Conservation (phyloP, 2,797 vertebrate species). For the Tokudaia tokunoshimensis region DNA sequence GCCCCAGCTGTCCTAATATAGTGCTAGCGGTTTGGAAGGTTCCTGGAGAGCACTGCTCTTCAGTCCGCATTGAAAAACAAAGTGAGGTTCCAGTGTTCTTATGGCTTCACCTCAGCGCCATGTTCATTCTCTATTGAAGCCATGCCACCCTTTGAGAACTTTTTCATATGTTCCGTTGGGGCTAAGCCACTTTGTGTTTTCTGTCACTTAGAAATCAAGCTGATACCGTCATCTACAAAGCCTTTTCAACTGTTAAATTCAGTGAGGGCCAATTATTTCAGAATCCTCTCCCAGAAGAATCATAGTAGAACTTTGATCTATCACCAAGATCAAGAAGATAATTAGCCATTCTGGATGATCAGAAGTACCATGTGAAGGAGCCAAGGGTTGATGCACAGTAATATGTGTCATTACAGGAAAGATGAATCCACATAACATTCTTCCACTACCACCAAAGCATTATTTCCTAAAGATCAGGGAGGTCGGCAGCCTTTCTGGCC, state of each 20-base stretch:
- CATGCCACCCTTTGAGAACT: not conserved
- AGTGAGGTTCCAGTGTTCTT: not conserved
- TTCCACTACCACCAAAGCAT: not conserved
- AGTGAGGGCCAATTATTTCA: constrained; percentile 8
- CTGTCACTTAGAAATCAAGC: not conserved
- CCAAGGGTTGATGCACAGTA: not conserved
- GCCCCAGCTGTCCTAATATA: not conserved
- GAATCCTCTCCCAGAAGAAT: constrained; percentile 26
- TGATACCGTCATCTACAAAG: not conserved
- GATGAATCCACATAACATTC: not conserved
- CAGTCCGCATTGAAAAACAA: not conserved
- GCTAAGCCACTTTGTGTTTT: not conserved
- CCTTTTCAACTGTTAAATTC: constrained; percentile 45
- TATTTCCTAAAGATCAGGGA: constrained; percentile 37
- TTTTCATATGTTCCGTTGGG: not conserved
- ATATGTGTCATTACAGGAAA: not conserved
- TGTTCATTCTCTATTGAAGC: not conserved
- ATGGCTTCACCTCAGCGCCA: not conserved
- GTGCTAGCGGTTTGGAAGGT: not conserved
- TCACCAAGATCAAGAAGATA: constrained; percentile 36
- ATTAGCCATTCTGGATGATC: not conserved
- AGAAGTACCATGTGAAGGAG: constrained; percentile 31
- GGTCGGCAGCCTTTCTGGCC: not conserved
- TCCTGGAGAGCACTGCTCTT: not conserved
- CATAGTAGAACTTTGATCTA: not conserved